Percentiles rank a stretch among this genome's conserved stretches.
Evolutionary conservation across 2,888 invertebrate species (phyloP).

Genomic region (Parnassius glacialis): DNA sequence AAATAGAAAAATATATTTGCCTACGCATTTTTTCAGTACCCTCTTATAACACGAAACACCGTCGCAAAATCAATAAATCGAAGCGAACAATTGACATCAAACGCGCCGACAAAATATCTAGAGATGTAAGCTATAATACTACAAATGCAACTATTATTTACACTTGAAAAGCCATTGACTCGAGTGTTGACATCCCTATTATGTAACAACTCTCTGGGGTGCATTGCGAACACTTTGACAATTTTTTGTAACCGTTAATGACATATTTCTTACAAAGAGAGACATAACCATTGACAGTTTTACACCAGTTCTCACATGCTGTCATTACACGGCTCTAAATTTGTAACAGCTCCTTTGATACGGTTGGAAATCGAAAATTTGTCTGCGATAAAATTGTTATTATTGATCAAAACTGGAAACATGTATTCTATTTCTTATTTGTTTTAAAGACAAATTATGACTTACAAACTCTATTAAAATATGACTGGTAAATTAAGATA

Average conservation of each 20-base stretch:
- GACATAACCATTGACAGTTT: constrained; percentile 71
- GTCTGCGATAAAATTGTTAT: background rate
- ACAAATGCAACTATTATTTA: constrained; percentile 67
- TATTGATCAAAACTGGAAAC: background rate
- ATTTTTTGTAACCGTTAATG: constrained; percentile 69
- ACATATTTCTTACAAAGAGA: constrained; percentile 71
- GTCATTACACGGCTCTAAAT: constrained; percentile 74
- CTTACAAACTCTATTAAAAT: too few species aligned
- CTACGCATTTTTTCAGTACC: too few species aligned
- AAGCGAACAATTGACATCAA: constrained; percentile 47
- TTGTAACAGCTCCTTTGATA: constrained; percentile 44
- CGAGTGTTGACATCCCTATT: constrained; percentile 78
- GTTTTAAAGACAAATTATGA: too few species aligned
- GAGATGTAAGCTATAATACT: constrained; percentile 45
- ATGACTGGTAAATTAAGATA: too few species aligned
- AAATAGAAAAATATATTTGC: too few species aligned
- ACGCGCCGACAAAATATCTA: constrained; percentile 66
- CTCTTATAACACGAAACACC: background rate
- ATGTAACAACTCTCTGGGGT: constrained; percentile 73
- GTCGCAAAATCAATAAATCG: constrained; percentile 68
- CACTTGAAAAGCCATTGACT: constrained; percentile 63
- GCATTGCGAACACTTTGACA: constrained; percentile 57
- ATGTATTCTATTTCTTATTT: too few species aligned
- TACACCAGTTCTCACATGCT: constrained; percentile 60
- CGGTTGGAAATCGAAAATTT: constrained; percentile 10